phyloP scores from a whole-genome alignment of 1,140 invertebrate species.

The Cherax quadricarinatus region DNA sequence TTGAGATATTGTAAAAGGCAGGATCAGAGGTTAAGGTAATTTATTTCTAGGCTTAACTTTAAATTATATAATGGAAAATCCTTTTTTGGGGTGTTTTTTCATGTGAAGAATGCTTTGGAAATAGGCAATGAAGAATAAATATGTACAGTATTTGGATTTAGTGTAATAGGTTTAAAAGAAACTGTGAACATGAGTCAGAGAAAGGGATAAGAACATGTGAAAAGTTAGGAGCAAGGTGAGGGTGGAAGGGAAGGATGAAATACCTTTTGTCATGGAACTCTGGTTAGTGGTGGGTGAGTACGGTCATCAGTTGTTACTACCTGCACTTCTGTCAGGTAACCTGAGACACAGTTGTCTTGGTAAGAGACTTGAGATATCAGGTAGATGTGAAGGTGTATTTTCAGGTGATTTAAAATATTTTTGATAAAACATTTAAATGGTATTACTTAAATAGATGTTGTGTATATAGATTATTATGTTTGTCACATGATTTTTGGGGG shows the following conservation, averaged over 20 bases:
- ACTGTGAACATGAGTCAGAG: neutral
- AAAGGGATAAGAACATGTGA: neutral
- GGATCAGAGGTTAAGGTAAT: too few relatives aligned
- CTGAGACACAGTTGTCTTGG: neutral
- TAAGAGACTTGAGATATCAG: neutral
- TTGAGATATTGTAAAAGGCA: too few relatives aligned
- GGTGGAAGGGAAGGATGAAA: neutral
- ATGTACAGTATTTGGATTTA: neutral
- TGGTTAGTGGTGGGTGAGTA: neutral
- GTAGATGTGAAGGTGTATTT: neutral
- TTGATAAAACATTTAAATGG: neutral
- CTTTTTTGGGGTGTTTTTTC: neutral
- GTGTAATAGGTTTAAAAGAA: neutral
- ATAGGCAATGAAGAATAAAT: neutral
- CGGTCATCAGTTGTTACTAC: conserved; percentile 1
- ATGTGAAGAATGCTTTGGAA: neutral
- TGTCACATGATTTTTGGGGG: too few relatives aligned
- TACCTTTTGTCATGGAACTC: neutral
- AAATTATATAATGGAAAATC: neutral
- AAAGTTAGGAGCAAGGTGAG: neutral
- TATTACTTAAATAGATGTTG: too few relatives aligned
- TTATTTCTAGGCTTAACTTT: too few relatives aligned
- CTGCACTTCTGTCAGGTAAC: neutral
- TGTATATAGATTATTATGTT: too few relatives aligned
- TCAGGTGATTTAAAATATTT: neutral